Percentiles rank a stretch among this genome's conserved stretches.
Evolutionary conservation across 2,797 vertebrate genomes (phyloP).

Genomic region (Phoebastria nigripes): DNA sequence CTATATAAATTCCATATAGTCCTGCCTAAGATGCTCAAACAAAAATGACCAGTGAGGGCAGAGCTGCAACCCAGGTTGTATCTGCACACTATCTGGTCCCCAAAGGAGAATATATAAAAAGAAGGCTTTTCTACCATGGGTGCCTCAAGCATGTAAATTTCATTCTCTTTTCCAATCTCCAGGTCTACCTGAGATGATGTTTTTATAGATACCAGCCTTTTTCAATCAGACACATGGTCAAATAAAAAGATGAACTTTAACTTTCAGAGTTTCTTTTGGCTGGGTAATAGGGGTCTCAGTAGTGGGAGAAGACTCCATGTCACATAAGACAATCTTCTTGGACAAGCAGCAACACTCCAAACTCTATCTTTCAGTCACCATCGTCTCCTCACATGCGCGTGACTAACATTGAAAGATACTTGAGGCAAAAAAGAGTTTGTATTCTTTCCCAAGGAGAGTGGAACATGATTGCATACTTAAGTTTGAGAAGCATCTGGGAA

Average conservation of each 20-base stretch:
- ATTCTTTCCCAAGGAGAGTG: neutral
- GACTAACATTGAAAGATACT: neutral
- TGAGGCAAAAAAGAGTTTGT: neutral
- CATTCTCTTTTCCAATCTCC: neutral
- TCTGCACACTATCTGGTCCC: neutral
- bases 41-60: neutral
- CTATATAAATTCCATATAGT: neutral
- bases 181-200: neutral
- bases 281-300: neutral
- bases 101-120: neutral
- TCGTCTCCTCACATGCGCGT: fast-evolving
- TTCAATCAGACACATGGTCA: neutral
- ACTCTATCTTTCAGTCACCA: neutral
- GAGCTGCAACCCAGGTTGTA: neutral
- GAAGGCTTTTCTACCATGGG: neutral
- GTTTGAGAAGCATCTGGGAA: neutral
- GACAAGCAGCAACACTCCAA: neutral
- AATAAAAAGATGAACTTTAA: neutral
- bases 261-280: neutral
- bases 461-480: neutral
- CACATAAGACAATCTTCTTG: neutral
- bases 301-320: neutral
- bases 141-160: neutral
- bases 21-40: neutral
- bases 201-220: neutral